A percentile compares a stretch with the other conserved stretches of the same genome.
phyloP scores from a whole-genome alignment of 1,140 invertebrate genomes.

The Pogonomyrmex barbatus region DNA sequence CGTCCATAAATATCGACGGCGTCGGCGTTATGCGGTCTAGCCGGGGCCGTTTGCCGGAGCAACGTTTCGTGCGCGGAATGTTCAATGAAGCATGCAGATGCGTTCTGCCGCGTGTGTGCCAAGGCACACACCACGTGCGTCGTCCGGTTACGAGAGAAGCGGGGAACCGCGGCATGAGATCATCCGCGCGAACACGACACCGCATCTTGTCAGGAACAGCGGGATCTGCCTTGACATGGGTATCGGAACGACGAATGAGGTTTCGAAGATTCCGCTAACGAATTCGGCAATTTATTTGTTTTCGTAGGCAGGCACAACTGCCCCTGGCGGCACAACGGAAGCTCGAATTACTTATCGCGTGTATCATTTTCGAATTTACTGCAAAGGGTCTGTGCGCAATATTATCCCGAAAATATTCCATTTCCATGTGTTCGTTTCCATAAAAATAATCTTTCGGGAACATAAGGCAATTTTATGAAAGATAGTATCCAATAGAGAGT shows the following conservation, averaged over 20 bases:
- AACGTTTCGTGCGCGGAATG: conserved; percentile 77
- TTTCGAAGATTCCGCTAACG: conserved; percentile 77
- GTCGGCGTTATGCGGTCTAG: conserved; percentile 58
- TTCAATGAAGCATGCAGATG: conserved; percentile 78
- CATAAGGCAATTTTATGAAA: neutral
- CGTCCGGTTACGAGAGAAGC: conserved; percentile 69
- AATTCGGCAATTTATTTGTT: conserved; percentile 80
- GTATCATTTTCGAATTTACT: neutral
- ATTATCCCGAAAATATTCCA: neutral
- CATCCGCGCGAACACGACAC: conserved; percentile 78
- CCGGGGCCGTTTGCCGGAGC: conserved; percentile 60
- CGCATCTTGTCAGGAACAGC: conserved; percentile 78
- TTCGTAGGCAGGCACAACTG: neutral
- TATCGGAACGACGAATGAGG: conserved; percentile 69
- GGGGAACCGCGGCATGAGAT: conserved; percentile 73
- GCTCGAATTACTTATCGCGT: neutral
- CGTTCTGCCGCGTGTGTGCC: conserved; percentile 30
- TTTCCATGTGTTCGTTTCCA: too few species aligned
- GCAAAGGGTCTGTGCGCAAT: neutral
- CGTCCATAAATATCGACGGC: conserved; percentile 71
- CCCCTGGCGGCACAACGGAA: conserved; percentile 12
- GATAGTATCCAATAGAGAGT: neutral
- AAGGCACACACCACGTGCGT: conserved; percentile 71
- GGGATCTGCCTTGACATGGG: conserved; percentile 70
- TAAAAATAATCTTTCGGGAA: neutral